Evolutionary conservation across 2,888 invertebrate species (phyloP).

Genomic region (Orthonychiurus folsomi): DNA sequence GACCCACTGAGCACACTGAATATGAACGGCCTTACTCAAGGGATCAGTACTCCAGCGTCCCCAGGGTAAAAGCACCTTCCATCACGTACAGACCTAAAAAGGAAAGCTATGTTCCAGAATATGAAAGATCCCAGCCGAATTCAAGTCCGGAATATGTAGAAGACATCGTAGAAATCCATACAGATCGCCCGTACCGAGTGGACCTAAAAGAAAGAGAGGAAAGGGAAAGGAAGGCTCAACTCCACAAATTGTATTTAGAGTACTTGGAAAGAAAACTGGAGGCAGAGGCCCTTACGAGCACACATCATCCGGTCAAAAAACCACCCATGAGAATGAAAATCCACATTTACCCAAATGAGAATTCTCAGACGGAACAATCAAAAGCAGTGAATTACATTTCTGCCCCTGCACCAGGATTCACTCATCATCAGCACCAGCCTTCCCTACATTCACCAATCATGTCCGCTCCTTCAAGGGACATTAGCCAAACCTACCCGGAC

Average conservation of each 20-base stretch:
- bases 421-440: background rate
- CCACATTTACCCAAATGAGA: constrained; percentile 40
- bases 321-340: constrained; percentile 40
- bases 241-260: constrained; percentile 38
- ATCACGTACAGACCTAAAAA: background rate
- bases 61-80: background rate
- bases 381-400: background rate
- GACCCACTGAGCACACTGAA: background rate
- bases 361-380: background rate
- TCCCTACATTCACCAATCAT: too few species aligned
- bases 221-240: constrained; percentile 15
- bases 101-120: background rate
- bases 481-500: background rate
- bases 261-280: constrained; percentile 36
- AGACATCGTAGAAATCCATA: constrained; percentile 38
- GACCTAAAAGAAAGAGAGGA: constrained; percentile 2
- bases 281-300: constrained; percentile 17
- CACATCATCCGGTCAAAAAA: background rate
- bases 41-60: background rate
- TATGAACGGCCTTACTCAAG: constrained; percentile 8
- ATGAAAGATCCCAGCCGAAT: background rate
- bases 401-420: background rate
- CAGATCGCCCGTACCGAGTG: constrained; percentile 11
- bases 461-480: background rate
- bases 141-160: constrained; percentile 23